Conservation (phyloP, 2,888 invertebrate genomes). For the Tromatobia lineatoria region DNA sequence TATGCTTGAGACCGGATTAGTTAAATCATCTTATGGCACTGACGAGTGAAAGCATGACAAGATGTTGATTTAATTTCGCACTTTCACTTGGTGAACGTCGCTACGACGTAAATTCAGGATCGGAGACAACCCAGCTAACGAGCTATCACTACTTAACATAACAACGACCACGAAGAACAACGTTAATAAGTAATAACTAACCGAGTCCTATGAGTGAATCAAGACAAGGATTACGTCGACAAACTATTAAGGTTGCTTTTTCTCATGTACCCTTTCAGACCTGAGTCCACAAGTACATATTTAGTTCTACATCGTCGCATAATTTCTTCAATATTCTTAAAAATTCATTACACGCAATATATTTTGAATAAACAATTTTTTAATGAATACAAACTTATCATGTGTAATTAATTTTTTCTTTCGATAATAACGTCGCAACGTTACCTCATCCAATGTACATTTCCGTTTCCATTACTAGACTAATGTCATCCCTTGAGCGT, state of each 20-base stretch:
- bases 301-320: too few relatives aligned
- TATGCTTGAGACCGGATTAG: conserved; percentile 1
- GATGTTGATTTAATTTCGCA: conserved; percentile 17
- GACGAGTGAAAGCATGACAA: conserved; percentile 19
- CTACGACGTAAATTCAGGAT: not conserved
- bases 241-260: not conserved
- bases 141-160: not conserved
- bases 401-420: too few relatives aligned
- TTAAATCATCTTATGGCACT: conserved; percentile 7
- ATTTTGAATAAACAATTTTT: too few relatives aligned
- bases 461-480: too few relatives aligned
- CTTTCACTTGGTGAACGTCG: conserved; percentile 14
- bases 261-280: too few relatives aligned
- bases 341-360: too few relatives aligned
- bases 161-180: not conserved
- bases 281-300: too few relatives aligned
- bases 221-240: not conserved
- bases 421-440: too few relatives aligned
- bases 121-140: not conserved
- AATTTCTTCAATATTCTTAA: too few relatives aligned
- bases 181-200: not conserved
- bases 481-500: too few relatives aligned
- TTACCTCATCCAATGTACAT: too few relatives aligned
- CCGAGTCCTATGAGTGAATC: not conserved
- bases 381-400: too few relatives aligned